Base-by-base conservation (phyloP, 2,797 vertebrate species). In the Enteromius unitaeniatus region DNA sequence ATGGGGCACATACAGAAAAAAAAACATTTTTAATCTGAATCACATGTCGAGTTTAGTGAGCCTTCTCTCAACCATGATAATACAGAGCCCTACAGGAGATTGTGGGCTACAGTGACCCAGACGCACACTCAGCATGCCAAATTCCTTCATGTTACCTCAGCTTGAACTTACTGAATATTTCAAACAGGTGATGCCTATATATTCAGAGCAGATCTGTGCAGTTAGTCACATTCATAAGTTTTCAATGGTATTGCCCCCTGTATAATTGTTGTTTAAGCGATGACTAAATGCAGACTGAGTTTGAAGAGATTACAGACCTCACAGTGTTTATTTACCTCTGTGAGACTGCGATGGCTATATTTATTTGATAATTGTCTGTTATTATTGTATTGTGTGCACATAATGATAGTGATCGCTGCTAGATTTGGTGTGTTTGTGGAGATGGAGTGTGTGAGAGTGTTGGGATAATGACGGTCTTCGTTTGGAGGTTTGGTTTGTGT, bases 1-100 rank as follows among this genome's bases (percentile, higher is more conserved):
- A 62, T 45, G 14, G 28, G 64, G 10, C 21, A 55, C 58, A 89
- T 88, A 89, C 28, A 58, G 14, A 17, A 64, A 64, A 70, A 88
- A 87, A 87, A 76, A 1, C 88, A 89, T 79, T 86, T 89, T 74
- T 93, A 92, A 93, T 93, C 92, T 88, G 88, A 93, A 88, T 94
- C 93, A 93, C 93, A 93, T 93, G 92, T 86, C 60, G 86, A 81
- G 89, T 89, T 87, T 91, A 90, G 91, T 90, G 91, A 89, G 85
- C 80, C 84, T 74, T 88, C 88, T 88, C 82, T 88, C 88, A 84
- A 79, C 81, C 88, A 69, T 89, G 91, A 91, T 90, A 87, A 90
- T 42, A 17, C 80, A 86, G 83, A 89, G 89, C 47, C 19, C 28
- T 40, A 76, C 34, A 28, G 73, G 78, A 85, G 79, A 60, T 78